Base-by-base conservation (phyloP, 2,113 vertebrate species). In the Gallinago undulata region DNA sequence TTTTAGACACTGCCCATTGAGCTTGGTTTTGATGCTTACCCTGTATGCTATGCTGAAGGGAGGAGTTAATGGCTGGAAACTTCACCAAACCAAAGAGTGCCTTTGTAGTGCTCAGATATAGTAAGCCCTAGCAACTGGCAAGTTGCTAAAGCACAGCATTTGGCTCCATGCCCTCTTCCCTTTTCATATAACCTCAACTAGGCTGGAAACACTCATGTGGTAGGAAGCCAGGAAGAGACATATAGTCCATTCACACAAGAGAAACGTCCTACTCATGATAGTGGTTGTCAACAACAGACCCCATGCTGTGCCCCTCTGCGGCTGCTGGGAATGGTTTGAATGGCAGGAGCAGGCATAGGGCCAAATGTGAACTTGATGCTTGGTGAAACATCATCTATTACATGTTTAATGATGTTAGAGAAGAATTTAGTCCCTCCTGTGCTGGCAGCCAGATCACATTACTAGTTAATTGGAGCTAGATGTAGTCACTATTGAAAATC, bases 361-460 rank as follows among this genome's bases (percentile, higher is more conserved):
- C 83, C 90, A 95, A 82, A 81, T 6, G 2, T 39, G 72, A 89
- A 17, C 53, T 84, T 11, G 14, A 28, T 45, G 60, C 60, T 88
- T 51, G 56, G 85, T 90, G 90, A 55, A 82, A 88, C 4, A 1
- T 90, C 62, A 63, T 60, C 72, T 80, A 31, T 78, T 93, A 72
- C 72, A 25, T 9, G 5, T 80, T 91, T 89, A 92, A 90, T 60
- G 51, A 72, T 72, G 48, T 82, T 96, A 90, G 63, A 89, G 84
- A 68, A 90, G 72, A 84, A 83, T 78, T 75, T 87, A 90, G 88
- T 89, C 73, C 83, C 76, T 95, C 86, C 79, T 63, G 43, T 84
- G 56, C 88, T 90, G 60, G 62, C 94, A 93, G 64, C 75, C 76
- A 41, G 76, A 76, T 96, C 86, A 92, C 84, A 84, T 93, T 95